Base-by-base conservation (phyloP, 2,888 invertebrate species). In the Apoda limacodes region DNA sequence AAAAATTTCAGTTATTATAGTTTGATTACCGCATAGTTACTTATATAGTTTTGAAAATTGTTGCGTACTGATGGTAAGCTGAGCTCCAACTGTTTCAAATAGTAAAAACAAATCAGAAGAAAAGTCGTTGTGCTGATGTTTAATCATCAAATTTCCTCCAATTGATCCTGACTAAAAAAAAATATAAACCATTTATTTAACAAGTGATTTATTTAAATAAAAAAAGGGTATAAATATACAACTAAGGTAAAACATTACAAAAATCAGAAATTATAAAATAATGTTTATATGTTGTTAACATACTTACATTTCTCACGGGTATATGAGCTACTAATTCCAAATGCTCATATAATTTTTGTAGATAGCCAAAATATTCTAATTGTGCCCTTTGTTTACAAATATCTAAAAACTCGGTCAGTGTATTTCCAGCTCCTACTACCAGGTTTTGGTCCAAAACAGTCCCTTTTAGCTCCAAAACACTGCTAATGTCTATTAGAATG, bases 101-200 rank as follows among this genome's bases (percentile, higher is more conserved):
- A 80, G 50, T 13, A 88, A 55, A 47, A 84, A 89, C 11, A 90
- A 54, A 50, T 91, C 90, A 0, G 90, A 90, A 1, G 87, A 84
- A 50, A 90, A 90, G 37, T 86, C 86, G 2, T 62, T 74, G 42
- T 88, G 75, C 4, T 68, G 45, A 47, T 89, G 83, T 55, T 90
- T 90, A 35, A 89, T 78, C 64, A 85, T 83, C 30, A 90, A 57
- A 52, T 90, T 90, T 1, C 90, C 90, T 22, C 86, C 89, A 39
- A 90, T 63, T 1, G 86, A 85, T 21, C 86, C 89, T 35, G 82
- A 74, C 86, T 86, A 50, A 22, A 62, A 28, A 21, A 15, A 17
- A 12, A 39, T 25, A 5, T 13, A 30, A 32, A 11, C 27, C 19
- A 35, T 17, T 17, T 17, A 23, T 12, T n/a, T n/a, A n/a, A n/a